phyloP scores from a whole-genome alignment of 2,113 vertebrate genomes.

The Paraplagusia blochii region DNA sequence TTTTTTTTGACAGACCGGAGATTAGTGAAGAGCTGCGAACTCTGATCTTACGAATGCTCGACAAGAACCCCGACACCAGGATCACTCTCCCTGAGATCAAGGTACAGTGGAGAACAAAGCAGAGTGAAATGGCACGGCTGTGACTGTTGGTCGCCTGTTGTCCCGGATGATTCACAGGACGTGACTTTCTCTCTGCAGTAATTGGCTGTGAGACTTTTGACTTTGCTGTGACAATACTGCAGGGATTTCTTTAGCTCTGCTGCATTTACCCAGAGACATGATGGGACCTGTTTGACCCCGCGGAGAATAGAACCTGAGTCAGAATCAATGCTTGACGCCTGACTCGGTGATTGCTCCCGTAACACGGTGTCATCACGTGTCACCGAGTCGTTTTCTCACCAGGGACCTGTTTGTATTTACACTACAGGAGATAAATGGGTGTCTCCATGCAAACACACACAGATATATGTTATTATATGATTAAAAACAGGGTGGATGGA shows the following conservation, averaged over 20 bases:
- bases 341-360: conserved; percentile 22
- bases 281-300: conserved; percentile 20
- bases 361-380: conserved; percentile 26
- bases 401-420: conserved; percentile 22
- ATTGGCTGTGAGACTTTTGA: conserved; percentile 4
- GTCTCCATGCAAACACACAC: not conserved
- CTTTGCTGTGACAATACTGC: not conserved
- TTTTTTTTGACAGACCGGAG: conserved; percentile 70
- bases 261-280: conserved; percentile 6
- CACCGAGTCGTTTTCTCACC: conserved; percentile 31
- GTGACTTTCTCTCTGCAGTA: not conserved
- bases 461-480: no score
- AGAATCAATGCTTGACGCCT: conserved; percentile 4
- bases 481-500: no score
- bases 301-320: conserved; percentile 5
- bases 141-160: not conserved
- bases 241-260: not conserved
- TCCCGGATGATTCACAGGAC: not conserved
- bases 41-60: conserved; percentile 87
- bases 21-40: conserved; percentile 84
- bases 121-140: not conserved
- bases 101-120: conserved; percentile 64
- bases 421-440: conserved; percentile 26
- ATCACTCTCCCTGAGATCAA: conserved; percentile 93
- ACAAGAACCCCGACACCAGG: conserved; percentile 91